These are phyloP conservation scores for Petrocephalus microphthalmus DNA, from an alignment of 2,113 vertebrate species.

Conservation along the genomic window DNA sequence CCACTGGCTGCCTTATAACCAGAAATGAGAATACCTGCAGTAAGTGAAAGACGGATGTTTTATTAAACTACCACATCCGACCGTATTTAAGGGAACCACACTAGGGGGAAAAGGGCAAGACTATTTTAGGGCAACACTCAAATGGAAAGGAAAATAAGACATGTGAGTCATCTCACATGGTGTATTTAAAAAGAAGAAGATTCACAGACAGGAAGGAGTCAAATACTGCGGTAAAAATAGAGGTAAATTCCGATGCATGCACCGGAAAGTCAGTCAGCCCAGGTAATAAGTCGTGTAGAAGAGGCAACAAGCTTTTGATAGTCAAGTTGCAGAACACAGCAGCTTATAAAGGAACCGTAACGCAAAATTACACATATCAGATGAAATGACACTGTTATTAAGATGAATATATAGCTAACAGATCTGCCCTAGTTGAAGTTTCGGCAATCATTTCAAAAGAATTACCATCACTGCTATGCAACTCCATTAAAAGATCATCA, in stretches of 20 bases:
- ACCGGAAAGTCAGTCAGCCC: neutral
- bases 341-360: neutral
- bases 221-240: neutral
- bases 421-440: neutral
- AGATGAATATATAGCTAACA: neutral
- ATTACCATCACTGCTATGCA: neutral
- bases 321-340: neutral
- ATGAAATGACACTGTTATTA: neutral
- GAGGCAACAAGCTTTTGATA: neutral
- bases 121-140: slow-evolving; percentile 3
- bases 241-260: neutral
- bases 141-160: neutral
- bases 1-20: neutral
- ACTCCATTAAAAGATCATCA: neutral
- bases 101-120: neutral
- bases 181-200: neutral
- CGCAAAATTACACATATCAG: neutral
- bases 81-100: neutral
- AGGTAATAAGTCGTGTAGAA: neutral
- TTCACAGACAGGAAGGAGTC: neutral
- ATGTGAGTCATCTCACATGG: neutral
- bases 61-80: slow-evolving; percentile 5
- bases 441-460: neutral
- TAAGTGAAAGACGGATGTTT: neutral
- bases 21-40: neutral